Base-by-base conservation (phyloP, 2,113 vertebrate genomes). In the Onychostoma macrolepis region DNA sequence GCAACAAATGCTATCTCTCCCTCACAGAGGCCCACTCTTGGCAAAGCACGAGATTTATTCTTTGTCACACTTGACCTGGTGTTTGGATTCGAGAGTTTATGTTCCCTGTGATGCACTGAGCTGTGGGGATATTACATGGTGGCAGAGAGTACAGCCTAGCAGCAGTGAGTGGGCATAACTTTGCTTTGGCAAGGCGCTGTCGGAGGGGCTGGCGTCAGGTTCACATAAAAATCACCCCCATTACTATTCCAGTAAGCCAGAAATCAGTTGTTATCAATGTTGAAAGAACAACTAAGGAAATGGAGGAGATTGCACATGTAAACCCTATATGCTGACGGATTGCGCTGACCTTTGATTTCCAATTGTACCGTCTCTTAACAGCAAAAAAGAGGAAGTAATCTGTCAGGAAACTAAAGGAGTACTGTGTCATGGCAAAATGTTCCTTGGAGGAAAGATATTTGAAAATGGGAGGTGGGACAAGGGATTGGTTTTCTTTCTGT, bases 1-100 rank as follows among this genome's bases (percentile, higher is more conserved):
- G 89, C 87, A 95, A 90, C 87, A 91, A 92, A 92, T 88, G 89
- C 90, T 85, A 85, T 85, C 69, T 76, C 36, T 33, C 48, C 28
- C 79, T 77, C 50, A 65, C 36, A 86, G 85, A 65, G 33, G 67
- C 71, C 56, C 19, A 45, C 0, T 12, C 33, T 30, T 81, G 76
- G 85, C 38, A 83, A 30, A 28, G 50, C 33, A 24, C 5, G 45
- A n/a, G 61, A 81, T 74, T 69, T 78, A 53, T 50, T 36, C 85
- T 24, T 28, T 81, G 81, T 63, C 80, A 33, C 86, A 72, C 76
- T 87, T 36, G 11, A 58, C 79, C 53, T 67, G 56, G 50, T 53
- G 79, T 84, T 76, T 80, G 81, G 58, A 81, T 81, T 61, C 10
- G 72, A 58, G 30, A 65, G 53, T 87, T 89, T 48, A 86, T 72